Conservation (phyloP, 2,888 invertebrate genomes). For the Dynastes maya region DNA sequence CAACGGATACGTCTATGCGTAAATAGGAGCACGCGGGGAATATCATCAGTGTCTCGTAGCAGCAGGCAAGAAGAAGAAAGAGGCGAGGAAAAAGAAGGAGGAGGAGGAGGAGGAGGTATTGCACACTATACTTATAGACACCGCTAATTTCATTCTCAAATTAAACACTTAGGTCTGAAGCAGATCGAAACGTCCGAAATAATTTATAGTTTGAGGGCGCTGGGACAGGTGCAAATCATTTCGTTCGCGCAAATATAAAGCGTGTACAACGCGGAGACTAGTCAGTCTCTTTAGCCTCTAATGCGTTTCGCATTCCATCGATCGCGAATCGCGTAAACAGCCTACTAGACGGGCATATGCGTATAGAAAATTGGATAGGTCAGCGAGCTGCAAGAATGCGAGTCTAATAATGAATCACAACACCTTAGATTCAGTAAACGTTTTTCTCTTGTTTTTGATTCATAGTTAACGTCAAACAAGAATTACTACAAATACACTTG, state of each 20-base stretch:
- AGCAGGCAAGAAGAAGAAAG: no score
- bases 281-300: background rate
- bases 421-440: no score
- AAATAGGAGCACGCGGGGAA: background rate
- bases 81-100: no score
- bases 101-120: background rate
- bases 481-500: no score
- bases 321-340: background rate
- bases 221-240: slow-evolving; percentile 40
- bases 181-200: slow-evolving; percentile 25
- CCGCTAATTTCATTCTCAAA: slow-evolving; percentile 32
- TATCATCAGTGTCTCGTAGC: no score
- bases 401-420: no score
- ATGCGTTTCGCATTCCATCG: background rate
- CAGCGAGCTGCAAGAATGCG: no score
- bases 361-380: no score
- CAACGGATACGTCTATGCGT: slow-evolving; percentile 8
- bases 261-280: background rate
- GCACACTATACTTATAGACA: slow-evolving; percentile 15
- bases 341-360: no score
- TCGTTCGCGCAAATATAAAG: slow-evolving; percentile 12
- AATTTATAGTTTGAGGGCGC: slow-evolving; percentile 33
- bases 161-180: slow-evolving; percentile 30
- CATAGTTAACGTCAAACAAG: no score
- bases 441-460: no score